These are phyloP conservation scores for Grallaria varia DNA, from an alignment of 2,113 vertebrate genomes.

Conservation along the genomic window DNA sequence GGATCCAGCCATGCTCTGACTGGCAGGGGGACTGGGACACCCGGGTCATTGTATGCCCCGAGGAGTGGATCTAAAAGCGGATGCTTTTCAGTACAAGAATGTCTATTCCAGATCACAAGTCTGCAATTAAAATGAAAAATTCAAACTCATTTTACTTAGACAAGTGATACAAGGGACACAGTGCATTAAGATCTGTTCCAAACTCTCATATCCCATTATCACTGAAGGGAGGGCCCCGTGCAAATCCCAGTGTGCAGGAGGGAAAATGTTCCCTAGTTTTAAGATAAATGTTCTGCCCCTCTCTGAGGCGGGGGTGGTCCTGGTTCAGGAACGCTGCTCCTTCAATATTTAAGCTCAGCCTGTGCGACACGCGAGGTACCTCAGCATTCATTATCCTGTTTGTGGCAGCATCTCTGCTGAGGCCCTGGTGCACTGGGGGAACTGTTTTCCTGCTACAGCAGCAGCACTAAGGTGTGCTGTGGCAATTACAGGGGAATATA, in stretches of 20 bases:
- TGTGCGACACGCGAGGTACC: background rate
- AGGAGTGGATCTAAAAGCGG: background rate
- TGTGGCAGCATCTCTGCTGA: background rate
- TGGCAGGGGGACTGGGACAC: background rate
- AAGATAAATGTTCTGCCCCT: background rate
- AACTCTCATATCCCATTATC: constrained; percentile 17
- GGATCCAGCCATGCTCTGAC: background rate
- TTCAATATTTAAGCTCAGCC: constrained; percentile 35
- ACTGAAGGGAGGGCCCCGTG: background rate
- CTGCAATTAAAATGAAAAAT: constrained; percentile 45
- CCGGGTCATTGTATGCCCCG: fast-evolving
- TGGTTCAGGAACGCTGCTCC: background rate
- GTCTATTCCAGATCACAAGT: background rate
- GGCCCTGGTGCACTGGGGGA: background rate
- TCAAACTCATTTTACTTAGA: constrained; percentile 25
- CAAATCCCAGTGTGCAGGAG: background rate
- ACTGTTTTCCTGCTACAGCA: background rate
- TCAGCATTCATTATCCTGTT: constrained; percentile 26
- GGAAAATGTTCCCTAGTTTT: background rate
- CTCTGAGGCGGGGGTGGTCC: background rate
- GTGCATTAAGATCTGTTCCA: background rate
- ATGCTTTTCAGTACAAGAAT: constrained; percentile 24
- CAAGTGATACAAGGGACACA: background rate
- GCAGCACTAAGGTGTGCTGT: background rate
- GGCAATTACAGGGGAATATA: constrained; percentile 27